Conservation (phyloP, 2,888 invertebrate species). For the Acrocyrtus sp. region DNA sequence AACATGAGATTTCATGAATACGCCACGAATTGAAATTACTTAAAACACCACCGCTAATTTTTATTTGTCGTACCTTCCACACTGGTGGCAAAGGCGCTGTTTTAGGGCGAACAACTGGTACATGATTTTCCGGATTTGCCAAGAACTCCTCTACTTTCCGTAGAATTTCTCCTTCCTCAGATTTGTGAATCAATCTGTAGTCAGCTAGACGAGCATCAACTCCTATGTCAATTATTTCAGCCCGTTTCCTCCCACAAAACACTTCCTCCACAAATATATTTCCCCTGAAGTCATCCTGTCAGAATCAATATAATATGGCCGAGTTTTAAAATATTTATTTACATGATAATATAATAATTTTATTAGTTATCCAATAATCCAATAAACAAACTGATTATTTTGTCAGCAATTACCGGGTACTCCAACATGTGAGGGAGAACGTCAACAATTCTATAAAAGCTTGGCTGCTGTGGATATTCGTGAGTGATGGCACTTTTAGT, state of each 20-base stretch:
- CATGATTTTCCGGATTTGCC: conserved; percentile 47
- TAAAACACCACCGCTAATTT: not conserved
- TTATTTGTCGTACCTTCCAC: conserved; percentile 43
- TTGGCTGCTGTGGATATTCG: conserved; percentile 37
- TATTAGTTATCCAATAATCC: conserved; percentile 4
- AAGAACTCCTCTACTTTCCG: conserved; percentile 43
- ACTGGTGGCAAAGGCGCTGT: conserved; percentile 53
- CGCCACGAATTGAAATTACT: too few relatives aligned
- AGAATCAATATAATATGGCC: conserved; percentile 18
- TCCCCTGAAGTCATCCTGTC: conserved; percentile 44
- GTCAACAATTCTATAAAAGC: conserved; percentile 48
- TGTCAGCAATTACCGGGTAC: conserved; percentile 50
- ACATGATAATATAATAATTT: not conserved
- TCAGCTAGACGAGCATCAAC: conserved; percentile 42
- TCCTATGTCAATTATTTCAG: conserved; percentile 50
- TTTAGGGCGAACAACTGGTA: conserved; percentile 35
- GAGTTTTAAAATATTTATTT: conserved; percentile 2
- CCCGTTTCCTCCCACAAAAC: conserved; percentile 28
- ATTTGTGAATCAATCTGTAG: conserved; percentile 54
- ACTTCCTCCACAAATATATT: conserved; percentile 52
- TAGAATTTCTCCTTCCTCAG: conserved; percentile 50
- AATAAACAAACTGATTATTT: not conserved
- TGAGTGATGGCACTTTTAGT: conserved; percentile 4
- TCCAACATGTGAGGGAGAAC: conserved; percentile 55
- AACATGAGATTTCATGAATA: too few relatives aligned